phyloP scores from a whole-genome alignment of 2,888 invertebrate species.

The Buathra laborator region DNA sequence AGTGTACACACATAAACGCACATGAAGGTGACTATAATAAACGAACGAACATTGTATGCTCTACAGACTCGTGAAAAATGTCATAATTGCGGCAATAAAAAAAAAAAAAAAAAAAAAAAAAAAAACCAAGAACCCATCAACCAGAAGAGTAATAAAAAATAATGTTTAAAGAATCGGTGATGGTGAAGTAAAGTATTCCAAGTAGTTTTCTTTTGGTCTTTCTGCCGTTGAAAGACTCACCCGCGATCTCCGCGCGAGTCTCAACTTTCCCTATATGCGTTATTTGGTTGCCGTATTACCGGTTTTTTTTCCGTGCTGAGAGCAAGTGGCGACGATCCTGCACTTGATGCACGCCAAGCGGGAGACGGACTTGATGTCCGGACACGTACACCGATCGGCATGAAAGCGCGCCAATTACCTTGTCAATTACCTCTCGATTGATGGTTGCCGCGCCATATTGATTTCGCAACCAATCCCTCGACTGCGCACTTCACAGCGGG shows the following conservation, averaged over 20 bases:
- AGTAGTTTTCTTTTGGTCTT: neutral
- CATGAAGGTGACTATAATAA: neutral
- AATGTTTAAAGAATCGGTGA: conserved; percentile 24
- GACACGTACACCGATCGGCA: conserved; percentile 70
- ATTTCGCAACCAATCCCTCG: conserved; percentile 76
- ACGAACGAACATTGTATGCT: conserved; percentile 26
- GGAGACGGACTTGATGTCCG: conserved; percentile 48
- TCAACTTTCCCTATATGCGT: conserved; percentile 79
- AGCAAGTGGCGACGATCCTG: conserved; percentile 42
- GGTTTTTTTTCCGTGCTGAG: conserved; percentile 66
- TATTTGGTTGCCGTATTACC: conserved; percentile 72
- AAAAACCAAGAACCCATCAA: neutral
- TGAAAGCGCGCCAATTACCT: conserved; percentile 80
- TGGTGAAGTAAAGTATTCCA: neutral
- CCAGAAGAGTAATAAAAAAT: conserved; percentile 16
- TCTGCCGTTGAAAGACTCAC: neutral
- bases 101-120: neutral
- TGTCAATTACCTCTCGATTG: conserved; percentile 81
- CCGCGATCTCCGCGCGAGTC: neutral
- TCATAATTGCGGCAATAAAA: neutral
- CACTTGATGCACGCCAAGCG: conserved; percentile 52
- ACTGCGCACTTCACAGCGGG: conserved; percentile 47
- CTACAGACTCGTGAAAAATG: conserved; percentile 23
- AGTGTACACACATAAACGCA: neutral
- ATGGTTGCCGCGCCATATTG: conserved; percentile 79